Base-by-base conservation (phyloP, 2,888 invertebrate species). In the Ptychoptera albimana region DNA sequence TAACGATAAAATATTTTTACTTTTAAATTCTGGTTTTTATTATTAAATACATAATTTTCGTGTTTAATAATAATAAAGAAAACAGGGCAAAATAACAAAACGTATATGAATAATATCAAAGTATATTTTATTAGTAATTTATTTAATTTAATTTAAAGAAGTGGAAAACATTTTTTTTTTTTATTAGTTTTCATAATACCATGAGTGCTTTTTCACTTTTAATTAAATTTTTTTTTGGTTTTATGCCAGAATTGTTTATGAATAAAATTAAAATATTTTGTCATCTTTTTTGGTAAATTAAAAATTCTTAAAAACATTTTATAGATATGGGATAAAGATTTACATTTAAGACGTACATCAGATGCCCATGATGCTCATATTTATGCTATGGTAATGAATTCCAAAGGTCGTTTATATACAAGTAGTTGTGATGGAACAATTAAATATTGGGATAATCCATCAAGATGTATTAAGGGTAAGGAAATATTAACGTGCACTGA, bases 351-450 rank as follows among this genome's bases (percentile, higher is more conserved):
- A 43, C 51, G 53, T 46, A 57, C 57, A 2, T 50, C 66, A 9
- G 53, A 57, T 40, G 57, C 58, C 35, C 63, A 66, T 47, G 60
- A 61, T 32, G 52, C 60, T 2, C 61, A 62, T 39, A 60, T 66
- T 42, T 66, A 63, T 48, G 58, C 59, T n/a, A 48, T 65, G 48
- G 55, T 58, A 35, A 48, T 60, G 2, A 61, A 58, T 48, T 54
- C 52, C n/a, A 54, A 55, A 9, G 64, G 66, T n/a, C 61, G 61
- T 46, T 45, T 66, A 2, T 66, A 64, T 46, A 57, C 64, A 2
- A 60, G 64, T 50, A 58, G 64, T 47, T 61, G 60, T 48, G 64
- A 66, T 53, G 66, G 66, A 7, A 56, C 55, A 30, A 61, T 66
- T 7, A 63, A 62, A 49, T 60, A 52, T 45, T 53, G 59, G 46